Evolutionary conservation across 1,140 invertebrate genomes (phyloP), one percentile per base, ranked within the genome.

Genomic region (Lineus longissimus): DNA sequence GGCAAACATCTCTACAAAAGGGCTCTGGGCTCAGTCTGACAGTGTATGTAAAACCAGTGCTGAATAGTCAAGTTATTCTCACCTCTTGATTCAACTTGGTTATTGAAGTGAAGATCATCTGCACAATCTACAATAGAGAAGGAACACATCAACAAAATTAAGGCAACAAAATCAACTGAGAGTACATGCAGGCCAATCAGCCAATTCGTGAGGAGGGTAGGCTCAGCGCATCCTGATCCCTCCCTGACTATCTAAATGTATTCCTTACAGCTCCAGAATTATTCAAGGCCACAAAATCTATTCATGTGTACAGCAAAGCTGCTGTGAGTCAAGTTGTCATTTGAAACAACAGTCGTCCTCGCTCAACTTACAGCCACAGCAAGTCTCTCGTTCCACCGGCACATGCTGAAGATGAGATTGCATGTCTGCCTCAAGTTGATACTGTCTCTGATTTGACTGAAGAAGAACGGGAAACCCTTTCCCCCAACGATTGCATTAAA

Each of bases 391-490:
- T 95, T 94, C 86, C 91, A 94, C 27, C 92, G 87, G 70, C 91
- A 93, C 22, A 97, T 84, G 25, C 92, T 93, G 78, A 93, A 93
- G 63, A 97, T 94, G 30, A 97, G 84, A 78, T 94, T 93, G 66
- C 91, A 87, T 2, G 93, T 95, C 80, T 95, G 93, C 73, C 93
- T 88, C 33, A 94, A 82, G 82, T 95, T 96, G 60, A 96, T 90
- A 69, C 89, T 90, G 78, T 97, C 94, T 69, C 92, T 89, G 55
- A 94, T 94, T 85, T 96, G 93, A 80, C 95, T 93, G 79, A 93
- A 92, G 23, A 97, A 82, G 81, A 97, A 97, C 33, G 92, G 91
- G 81, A 94, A 95, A 11, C 91, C 91, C 88, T 94, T 95, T 47
- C 91, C 91, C 55, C 91, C 91, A 33, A 92, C 88, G 27, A 95